These are phyloP conservation scores for Scyliorhinus canicula DNA, from an alignment of 2,797 vertebrate genomes.

Conservation along the genomic window DNA sequence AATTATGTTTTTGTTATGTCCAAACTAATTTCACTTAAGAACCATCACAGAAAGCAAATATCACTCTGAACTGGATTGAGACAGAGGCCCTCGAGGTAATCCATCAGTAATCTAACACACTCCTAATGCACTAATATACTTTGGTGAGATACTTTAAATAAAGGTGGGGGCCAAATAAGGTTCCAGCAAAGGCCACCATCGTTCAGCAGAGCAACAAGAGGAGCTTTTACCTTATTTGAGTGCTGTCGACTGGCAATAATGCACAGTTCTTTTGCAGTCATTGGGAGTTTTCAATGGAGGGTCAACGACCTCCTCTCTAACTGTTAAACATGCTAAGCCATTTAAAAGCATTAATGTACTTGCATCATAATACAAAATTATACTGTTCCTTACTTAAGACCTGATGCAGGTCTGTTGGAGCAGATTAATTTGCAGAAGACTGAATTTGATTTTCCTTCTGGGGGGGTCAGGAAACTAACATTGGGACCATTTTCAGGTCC, in stretches of 20 bases:
- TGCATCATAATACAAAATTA: background rate
- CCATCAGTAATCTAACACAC: background rate
- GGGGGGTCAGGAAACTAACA: background rate
- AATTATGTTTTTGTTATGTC: slow-evolving; percentile 12
- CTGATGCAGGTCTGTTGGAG: background rate
- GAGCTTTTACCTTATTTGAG: background rate
- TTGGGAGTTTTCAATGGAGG: background rate
- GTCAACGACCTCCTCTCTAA: background rate
- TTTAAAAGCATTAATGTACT: background rate
- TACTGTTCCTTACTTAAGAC: background rate
- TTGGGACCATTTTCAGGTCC: background rate
- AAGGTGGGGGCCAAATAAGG: background rate
- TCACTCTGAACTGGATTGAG: background rate
- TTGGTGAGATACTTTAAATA: background rate
- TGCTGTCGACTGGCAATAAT: background rate
- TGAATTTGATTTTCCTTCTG: background rate
- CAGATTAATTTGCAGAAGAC: background rate
- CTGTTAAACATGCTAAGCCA: background rate
- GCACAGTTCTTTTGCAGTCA: background rate
- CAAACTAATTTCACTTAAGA: slow-evolving; percentile 18
- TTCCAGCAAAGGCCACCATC: background rate
- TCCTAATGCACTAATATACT: background rate
- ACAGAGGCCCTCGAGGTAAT: background rate
- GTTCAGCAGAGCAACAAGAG: background rate
- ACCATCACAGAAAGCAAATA: background rate